phyloP scores from a whole-genome alignment of 2,888 invertebrate genomes.

The Chymomyza fuscimana region DNA sequence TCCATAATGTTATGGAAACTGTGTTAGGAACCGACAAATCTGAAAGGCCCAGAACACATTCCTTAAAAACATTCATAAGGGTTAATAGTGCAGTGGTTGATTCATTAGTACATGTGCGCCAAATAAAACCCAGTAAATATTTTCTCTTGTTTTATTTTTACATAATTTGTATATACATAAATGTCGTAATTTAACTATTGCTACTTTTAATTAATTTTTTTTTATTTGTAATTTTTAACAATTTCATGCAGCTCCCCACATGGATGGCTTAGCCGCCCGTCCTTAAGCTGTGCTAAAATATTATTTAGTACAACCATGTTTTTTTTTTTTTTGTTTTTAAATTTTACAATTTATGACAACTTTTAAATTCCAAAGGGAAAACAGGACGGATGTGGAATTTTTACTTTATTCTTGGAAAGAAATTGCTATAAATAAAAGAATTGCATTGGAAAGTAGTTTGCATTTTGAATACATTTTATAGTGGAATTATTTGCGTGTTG shows the following conservation, averaged over 20 bases:
- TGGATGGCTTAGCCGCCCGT: conserved; percentile 55
- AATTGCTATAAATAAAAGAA: conserved; percentile 2
- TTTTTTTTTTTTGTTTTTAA: conserved; percentile 31
- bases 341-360: conserved; percentile 10
- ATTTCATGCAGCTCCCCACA: conserved; percentile 37
- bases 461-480: conserved; percentile 1
- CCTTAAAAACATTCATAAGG: no score
- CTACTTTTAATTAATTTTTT: conserved; percentile 42
- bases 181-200: conserved; percentile 65
- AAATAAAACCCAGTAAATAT: conserved; percentile 30
- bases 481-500: not conserved
- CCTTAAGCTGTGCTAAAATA: conserved; percentile 60
- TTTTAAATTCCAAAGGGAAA: conserved; percentile 56
- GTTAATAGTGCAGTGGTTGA: no score
- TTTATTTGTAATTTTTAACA: conserved; percentile 52
- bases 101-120: not conserved
- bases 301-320: conserved; percentile 67
- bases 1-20: no score
- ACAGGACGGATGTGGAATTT: conserved; percentile 62
- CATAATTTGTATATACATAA: conserved; percentile 59
- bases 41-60: no score
- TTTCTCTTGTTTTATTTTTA: conserved; percentile 51
- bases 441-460: conserved; percentile 10
- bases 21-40: no score
- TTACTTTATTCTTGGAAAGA: not conserved